These are phyloP conservation scores for Therioaphis trifolii DNA, from an alignment of 2,888 invertebrate species.

Conservation along the genomic window DNA sequence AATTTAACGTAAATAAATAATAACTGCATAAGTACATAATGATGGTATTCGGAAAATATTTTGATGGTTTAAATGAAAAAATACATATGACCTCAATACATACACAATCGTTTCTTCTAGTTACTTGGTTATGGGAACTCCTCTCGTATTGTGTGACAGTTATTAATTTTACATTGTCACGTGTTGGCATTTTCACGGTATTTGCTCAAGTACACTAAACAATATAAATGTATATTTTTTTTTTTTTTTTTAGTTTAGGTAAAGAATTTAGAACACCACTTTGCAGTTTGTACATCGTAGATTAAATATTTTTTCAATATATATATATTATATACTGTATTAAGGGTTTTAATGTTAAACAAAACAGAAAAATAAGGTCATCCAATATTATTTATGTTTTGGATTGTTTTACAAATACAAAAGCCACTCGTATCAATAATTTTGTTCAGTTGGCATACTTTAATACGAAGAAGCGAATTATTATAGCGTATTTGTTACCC, in stretches of 20 bases:
- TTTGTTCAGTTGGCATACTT: constrained; percentile 24
- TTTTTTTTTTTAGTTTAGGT: background rate
- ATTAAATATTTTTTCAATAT: constrained; percentile 5
- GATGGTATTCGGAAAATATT: constrained; percentile 13
- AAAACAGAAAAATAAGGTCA: constrained; percentile 31
- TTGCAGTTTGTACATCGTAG: background rate
- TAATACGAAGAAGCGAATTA: background rate
- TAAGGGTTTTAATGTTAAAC: background rate
- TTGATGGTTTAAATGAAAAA: constrained; percentile 16
- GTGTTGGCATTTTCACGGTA: constrained; percentile 17
- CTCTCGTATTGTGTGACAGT: constrained; percentile 11
- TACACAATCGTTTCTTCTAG: background rate
- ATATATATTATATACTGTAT: background rate
- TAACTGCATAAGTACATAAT: background rate
- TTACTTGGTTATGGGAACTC: constrained; percentile 5
- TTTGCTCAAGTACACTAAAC: constrained; percentile 17
- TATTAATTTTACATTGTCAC: constrained; percentile 50
- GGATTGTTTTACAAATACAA: constrained; percentile 19
- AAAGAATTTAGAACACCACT: constrained; percentile 9
- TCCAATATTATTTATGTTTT: background rate
- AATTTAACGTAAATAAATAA: constrained; percentile 36
- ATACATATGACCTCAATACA: background rate
- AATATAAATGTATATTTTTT: background rate
- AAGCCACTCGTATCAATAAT: background rate
- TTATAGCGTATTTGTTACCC: background rate